Evolutionary conservation across 1,140 invertebrate genomes (phyloP).

Genomic region (Harlomillsia oculata): DNA sequence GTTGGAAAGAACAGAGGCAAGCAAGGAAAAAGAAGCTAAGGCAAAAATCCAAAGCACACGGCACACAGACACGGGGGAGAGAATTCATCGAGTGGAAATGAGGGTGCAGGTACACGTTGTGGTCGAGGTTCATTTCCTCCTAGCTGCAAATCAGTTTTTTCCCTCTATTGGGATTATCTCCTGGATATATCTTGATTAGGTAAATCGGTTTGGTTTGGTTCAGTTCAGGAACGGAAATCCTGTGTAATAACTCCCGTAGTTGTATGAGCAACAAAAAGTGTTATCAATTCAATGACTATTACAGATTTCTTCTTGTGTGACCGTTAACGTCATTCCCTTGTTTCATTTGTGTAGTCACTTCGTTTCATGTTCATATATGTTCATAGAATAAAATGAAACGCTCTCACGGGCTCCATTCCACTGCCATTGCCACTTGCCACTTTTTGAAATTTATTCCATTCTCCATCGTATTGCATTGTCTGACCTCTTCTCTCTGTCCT

Average conservation of each 20-base stretch:
- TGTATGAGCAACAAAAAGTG: conserved; percentile 16
- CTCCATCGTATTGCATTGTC: neutral
- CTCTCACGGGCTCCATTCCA: too few relatives aligned
- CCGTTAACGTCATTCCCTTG: conserved; percentile 21
- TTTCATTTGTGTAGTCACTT: neutral
- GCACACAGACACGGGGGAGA: too few relatives aligned
- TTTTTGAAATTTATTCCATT: neutral
- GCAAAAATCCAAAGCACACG: too few relatives aligned
- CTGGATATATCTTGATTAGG: conserved; percentile 35
- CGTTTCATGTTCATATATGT: neutral
- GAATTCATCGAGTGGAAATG: conserved; percentile 21
- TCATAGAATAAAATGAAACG: neutral
- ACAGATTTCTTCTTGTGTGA: conserved; percentile 31
- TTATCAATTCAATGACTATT: conserved; percentile 30
- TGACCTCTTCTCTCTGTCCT: neutral
- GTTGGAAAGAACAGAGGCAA: neutral
- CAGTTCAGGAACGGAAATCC: conserved; percentile 35
- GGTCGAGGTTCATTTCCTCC: conserved; percentile 32
- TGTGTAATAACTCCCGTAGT: conserved; percentile 34
- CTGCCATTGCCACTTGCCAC: too few relatives aligned
- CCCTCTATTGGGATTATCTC: conserved; percentile 27
- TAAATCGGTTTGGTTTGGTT: conserved; percentile 29
- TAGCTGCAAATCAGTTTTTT: conserved; percentile 33
- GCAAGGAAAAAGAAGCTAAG: too few relatives aligned
- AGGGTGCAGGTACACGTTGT: conserved; percentile 26